A percentile compares a stretch with the other conserved stretches of the same genome.
These are phyloP conservation scores for Drosophila sp. DNA, from an alignment of 1,140 invertebrate genomes.

Conservation along the genomic window DNA sequence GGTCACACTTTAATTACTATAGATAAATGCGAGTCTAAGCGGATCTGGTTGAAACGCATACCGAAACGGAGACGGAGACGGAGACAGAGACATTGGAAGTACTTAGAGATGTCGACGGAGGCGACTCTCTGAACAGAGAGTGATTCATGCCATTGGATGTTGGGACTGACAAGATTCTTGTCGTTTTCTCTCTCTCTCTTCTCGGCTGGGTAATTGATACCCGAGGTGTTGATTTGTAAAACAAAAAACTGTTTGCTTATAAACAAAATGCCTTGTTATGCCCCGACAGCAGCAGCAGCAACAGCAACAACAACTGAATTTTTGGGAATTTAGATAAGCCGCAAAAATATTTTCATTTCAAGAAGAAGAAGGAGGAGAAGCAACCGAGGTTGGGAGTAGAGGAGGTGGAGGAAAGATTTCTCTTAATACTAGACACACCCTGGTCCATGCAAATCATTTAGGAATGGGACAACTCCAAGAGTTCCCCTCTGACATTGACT, in stretches of 20 bases:
- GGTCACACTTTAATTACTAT: constrained; percentile 78
- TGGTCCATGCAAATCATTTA: constrained; percentile 54
- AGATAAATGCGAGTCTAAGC: constrained; percentile 71
- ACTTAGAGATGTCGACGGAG: constrained; percentile 27
- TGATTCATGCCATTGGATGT: constrained; percentile 48
- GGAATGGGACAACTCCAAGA: constrained; percentile 15
- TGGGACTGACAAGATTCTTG: constrained; percentile 7
- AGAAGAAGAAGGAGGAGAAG: constrained; percentile 9
- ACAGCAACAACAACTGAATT: constrained; percentile 63
- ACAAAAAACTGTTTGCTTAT: constrained; percentile 76
- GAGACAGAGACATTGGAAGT: constrained; percentile 33
- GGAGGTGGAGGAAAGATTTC: constrained; percentile 17
- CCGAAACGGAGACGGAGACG: constrained; percentile 27
- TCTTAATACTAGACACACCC: constrained; percentile 20
- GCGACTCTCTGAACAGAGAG: constrained; percentile 15
- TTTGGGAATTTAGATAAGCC: constrained; percentile 77
- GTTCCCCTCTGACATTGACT: constrained; percentile 27
- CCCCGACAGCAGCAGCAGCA: constrained; percentile 45
- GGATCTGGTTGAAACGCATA: constrained; percentile 67
- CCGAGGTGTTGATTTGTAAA: constrained; percentile 79
- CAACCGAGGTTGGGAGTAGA: not conserved
- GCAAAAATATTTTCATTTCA: constrained; percentile 57
- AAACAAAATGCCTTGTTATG: constrained; percentile 73
- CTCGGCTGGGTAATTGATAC: constrained; percentile 66
- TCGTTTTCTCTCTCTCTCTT: constrained; percentile 13